Conservation (phyloP, 2,797 vertebrate genomes). For the Schizothorax lantsangensis region DNA sequence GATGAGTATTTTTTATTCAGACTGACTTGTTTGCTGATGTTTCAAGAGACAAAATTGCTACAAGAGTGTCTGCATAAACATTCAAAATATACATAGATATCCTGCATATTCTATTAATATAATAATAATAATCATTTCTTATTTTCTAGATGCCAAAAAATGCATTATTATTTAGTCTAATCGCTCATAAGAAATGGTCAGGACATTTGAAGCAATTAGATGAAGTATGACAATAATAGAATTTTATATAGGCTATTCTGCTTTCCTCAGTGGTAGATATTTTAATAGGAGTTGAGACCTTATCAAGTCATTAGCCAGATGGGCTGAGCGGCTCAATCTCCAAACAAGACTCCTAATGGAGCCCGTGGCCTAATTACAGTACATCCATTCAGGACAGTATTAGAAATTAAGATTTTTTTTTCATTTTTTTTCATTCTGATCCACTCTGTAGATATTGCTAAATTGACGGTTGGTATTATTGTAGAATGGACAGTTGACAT, state of each 20-base stretch:
- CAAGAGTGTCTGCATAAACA: not conserved
- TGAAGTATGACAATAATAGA: constrained; percentile 81
- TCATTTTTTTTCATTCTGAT: constrained; percentile 36
- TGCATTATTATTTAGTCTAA: constrained; percentile 44
- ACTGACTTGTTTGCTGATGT: not conserved
- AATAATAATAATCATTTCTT: constrained; percentile 24
- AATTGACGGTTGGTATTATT: constrained; percentile 4
- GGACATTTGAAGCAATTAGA: constrained; percentile 79
- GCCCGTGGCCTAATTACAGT: constrained; percentile 80
- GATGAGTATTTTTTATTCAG: not conserved
- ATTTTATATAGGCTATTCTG: constrained; percentile 77
- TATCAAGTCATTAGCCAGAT: constrained; percentile 80
- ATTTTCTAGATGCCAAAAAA: constrained; percentile 49
- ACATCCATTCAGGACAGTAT: constrained; percentile 71
- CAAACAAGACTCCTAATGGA: constrained; percentile 79
- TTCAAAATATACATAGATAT: not conserved
- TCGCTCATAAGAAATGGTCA: constrained; percentile 67
- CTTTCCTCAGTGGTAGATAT: constrained; percentile 80
- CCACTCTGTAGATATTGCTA: constrained; percentile 22
- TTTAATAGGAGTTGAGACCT: constrained; percentile 82
- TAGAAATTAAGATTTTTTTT: constrained; percentile 58
- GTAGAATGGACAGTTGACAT: not conserved
- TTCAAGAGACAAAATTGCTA: not conserved
- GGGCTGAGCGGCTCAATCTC: constrained; percentile 80
- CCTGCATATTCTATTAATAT: not conserved